Evolutionary conservation across 2,113 vertebrate genomes (phyloP).

Genomic region (Thryonomys swinderianus): DNA sequence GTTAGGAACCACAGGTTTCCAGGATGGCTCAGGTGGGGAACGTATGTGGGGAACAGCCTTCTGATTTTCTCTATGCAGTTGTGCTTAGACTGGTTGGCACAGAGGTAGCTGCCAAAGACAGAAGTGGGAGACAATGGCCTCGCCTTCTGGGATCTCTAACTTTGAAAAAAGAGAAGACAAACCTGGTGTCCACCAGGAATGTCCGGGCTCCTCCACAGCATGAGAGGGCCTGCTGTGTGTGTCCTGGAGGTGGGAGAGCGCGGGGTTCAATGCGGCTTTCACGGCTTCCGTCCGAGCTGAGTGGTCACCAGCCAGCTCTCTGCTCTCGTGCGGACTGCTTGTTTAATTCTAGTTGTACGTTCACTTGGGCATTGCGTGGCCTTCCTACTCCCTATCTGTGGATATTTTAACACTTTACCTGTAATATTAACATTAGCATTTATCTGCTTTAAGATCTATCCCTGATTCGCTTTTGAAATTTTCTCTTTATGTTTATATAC

Average conservation of each 20-base stretch:
- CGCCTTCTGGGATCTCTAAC: slow-evolving; percentile 28
- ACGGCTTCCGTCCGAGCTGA: not conserved
- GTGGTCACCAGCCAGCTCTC: not conserved
- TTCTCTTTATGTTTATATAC: slow-evolving; percentile 51
- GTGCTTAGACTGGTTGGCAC: not conserved
- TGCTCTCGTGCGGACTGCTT: not conserved
- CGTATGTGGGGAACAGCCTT: not conserved
- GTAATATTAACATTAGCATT: slow-evolving; percentile 50
- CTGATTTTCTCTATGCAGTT: not conserved
- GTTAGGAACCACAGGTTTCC: not conserved
- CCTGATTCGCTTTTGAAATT: slow-evolving; percentile 56
- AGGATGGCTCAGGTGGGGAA: not conserved
- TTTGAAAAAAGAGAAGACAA: slow-evolving; percentile 29
- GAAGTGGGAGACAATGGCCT: not conserved
- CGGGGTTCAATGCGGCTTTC: not conserved
- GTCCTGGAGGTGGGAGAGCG: not conserved
- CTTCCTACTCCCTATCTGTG: slow-evolving; percentile 43
- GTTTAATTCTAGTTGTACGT: not conserved
- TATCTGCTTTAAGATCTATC: slow-evolving; percentile 16
- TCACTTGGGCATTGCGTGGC: slow-evolving; percentile 48
- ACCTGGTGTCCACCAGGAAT: not conserved
- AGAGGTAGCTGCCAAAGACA: not conserved
- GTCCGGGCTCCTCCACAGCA: not conserved
- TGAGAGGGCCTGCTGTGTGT: not conserved
- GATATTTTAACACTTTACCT: slow-evolving; percentile 55